Conservation (phyloP, 1,140 invertebrate species). For the Bombus pascuorum region DNA sequence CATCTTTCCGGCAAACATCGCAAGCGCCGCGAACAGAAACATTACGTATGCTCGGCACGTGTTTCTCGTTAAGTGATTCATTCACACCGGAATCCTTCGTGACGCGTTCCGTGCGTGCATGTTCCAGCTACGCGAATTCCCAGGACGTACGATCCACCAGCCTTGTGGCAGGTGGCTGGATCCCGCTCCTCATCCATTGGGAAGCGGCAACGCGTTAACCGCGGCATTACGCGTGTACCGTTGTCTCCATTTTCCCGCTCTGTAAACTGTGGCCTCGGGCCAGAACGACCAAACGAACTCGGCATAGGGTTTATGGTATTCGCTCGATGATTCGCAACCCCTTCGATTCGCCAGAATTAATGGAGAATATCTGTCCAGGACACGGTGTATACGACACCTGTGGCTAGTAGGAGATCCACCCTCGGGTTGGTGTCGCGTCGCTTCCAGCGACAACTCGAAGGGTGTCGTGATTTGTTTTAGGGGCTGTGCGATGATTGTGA, state of each 20-base stretch:
- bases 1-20: conserved; percentile 17
- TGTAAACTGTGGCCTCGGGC: neutral
- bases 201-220: conserved; percentile 27
- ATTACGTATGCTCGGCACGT: conserved; percentile 60
- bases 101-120: conserved; percentile 43
- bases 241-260: conserved; percentile 1
- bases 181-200: neutral
- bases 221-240: conserved; percentile 32
- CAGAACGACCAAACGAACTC: neutral
- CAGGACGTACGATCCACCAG: neutral
- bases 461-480: neutral
- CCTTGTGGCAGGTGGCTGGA: conserved; percentile 7
- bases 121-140: conserved; percentile 25
- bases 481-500: neutral
- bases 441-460: neutral
- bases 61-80: conserved; percentile 69
- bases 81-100: conserved; percentile 59
- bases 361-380: neutral
- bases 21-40: neutral
- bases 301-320: neutral
- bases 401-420: neutral
- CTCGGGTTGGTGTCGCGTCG: neutral
- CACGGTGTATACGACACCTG: conserved; percentile 57
- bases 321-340: neutral
- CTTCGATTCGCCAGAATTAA: conserved; percentile 26